These are phyloP conservation scores for Folsomia candida DNA, from an alignment of 2,888 invertebrate species.

Conservation along the genomic window DNA sequence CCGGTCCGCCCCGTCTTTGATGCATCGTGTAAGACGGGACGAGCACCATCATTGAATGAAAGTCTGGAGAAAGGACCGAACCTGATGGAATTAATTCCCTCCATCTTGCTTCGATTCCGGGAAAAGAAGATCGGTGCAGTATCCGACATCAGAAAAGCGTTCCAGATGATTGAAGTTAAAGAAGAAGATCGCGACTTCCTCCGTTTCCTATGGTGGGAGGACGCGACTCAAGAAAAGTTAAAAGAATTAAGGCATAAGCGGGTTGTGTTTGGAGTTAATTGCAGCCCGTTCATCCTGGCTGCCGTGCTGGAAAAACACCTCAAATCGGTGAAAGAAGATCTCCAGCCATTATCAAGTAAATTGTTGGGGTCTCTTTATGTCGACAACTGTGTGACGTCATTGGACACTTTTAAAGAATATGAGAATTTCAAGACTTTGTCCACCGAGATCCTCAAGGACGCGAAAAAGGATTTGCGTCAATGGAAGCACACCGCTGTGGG, in stretches of 20 bases:
- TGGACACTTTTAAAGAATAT: constrained; percentile 27
- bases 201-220: constrained; percentile 24
- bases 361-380: constrained; percentile 36
- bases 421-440: constrained; percentile 35
- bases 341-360: constrained; percentile 6
- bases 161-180: constrained; percentile 16
- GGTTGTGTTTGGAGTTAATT: constrained; percentile 23
- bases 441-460: neutral
- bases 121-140: neutral
- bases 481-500: constrained; percentile 15
- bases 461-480: constrained; percentile 16
- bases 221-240: neutral
- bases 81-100: constrained; percentile 38
- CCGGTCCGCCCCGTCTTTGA: constrained; percentile 40
- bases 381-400: too few relatives aligned
- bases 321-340: constrained; percentile 1
- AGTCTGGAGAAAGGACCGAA: constrained; percentile 44
- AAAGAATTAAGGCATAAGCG: constrained; percentile 14
- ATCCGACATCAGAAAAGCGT: constrained; percentile 19
- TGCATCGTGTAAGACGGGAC: constrained; percentile 26
- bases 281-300: constrained; percentile 22
- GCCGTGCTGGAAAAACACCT: constrained; percentile 41
- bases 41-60: constrained; percentile 33
- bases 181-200: constrained; percentile 8
- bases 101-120: constrained; percentile 16